These are phyloP conservation scores for Criorhina ranunculi DNA, from an alignment of 2,888 invertebrate species.

Conservation along the genomic window DNA sequence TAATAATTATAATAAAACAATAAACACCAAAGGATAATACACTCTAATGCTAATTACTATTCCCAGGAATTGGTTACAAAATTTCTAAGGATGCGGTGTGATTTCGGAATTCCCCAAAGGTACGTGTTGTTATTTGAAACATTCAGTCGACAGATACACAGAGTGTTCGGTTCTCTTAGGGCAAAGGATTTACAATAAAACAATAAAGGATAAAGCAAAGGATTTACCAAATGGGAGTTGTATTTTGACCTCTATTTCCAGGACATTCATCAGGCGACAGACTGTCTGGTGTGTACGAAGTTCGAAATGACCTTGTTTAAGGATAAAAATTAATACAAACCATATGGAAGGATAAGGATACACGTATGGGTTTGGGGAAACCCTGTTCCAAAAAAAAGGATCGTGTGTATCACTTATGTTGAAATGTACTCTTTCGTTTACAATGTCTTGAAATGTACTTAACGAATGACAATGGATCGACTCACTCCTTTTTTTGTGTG, in stretches of 20 bases:
- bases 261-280: constrained; percentile 41
- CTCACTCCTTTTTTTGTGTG: constrained; percentile 56
- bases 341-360: constrained; percentile 44
- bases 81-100: constrained; percentile 49
- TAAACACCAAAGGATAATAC: constrained; percentile 71
- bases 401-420: neutral
- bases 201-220: constrained; percentile 50
- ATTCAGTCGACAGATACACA: neutral
- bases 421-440: constrained; percentile 20
- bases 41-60: constrained; percentile 72
- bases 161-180: neutral
- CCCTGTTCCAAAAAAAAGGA: constrained; percentile 43
- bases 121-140: neutral
- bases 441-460: constrained; percentile 68
- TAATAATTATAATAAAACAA: constrained; percentile 72
- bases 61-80: constrained; percentile 35
- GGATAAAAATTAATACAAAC: constrained; percentile 57
- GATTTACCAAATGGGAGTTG: constrained; percentile 57
- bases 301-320: constrained; percentile 27
- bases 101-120: constrained; percentile 71
- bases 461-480: constrained; percentile 36
- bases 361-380: constrained; percentile 43
- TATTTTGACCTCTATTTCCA: constrained; percentile 39
- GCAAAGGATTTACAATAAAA: constrained; percentile 6
- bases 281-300: constrained; percentile 45